A percentile compares a stretch with the other conserved stretches of the same genome.
These are phyloP conservation scores for Drosophila peninsularis DNA, from an alignment of 2,888 invertebrate genomes.

Conservation along the genomic window DNA sequence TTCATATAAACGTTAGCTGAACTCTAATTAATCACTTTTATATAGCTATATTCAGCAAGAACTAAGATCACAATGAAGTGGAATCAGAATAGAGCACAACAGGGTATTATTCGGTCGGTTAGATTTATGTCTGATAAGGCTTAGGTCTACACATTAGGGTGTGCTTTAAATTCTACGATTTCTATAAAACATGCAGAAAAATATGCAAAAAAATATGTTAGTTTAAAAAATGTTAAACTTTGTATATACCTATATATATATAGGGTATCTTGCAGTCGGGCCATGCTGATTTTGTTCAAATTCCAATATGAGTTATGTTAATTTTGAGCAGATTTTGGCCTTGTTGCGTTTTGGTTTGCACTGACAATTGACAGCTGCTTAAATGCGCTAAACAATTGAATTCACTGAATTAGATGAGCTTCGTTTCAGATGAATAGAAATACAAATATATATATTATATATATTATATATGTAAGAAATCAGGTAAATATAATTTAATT, in stretches of 20 bases:
- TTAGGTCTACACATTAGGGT: not conserved
- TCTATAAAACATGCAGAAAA: too few species aligned
- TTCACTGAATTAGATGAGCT: constrained; percentile 45
- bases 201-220: too few species aligned
- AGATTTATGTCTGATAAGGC: too few species aligned
- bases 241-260: too few species aligned
- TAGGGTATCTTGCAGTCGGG: constrained; percentile 6
- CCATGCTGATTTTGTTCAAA: not conserved
- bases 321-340: constrained; percentile 27
- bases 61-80: not conserved
- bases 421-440: constrained; percentile 32
- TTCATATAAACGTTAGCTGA: too few species aligned
- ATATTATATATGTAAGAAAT: not conserved
- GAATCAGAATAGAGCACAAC: too few species aligned
- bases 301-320: not conserved
- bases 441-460: not conserved
- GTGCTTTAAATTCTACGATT: too few species aligned
- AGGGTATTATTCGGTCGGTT: not conserved
- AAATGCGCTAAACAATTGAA: constrained; percentile 50
- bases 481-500: constrained; percentile 52
- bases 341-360: constrained; percentile 53
- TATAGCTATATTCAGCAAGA: not conserved
- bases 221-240: too few species aligned
- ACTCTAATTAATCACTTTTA: not conserved
- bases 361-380: constrained; percentile 52